Percentiles rank a stretch among this genome's conserved stretches.
phyloP scores from a whole-genome alignment of 2,113 vertebrate species.

The Sminthopsis crassicaudata region DNA sequence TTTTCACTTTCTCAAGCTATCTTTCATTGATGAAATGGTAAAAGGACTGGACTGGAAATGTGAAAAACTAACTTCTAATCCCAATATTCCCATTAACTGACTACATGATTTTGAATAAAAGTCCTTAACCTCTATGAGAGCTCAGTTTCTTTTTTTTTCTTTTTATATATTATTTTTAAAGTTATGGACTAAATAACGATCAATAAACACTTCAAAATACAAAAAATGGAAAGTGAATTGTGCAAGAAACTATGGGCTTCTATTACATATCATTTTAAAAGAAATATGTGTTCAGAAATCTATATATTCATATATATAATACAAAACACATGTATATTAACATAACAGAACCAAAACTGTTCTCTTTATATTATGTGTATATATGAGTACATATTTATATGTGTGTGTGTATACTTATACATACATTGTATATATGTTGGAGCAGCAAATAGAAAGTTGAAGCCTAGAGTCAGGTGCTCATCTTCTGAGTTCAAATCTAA shows the following conservation, averaged over 20 bases:
- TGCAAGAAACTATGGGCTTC: not conserved
- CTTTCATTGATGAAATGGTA: not conserved
- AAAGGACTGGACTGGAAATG: not conserved
- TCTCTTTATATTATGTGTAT: too few relatives aligned
- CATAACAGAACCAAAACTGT: too few relatives aligned
- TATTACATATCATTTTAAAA: not conserved
- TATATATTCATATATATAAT: not conserved
- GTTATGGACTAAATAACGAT: not conserved
- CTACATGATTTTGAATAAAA: not conserved
- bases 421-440: too few relatives aligned
- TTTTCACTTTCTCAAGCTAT: not conserved
- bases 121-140: not conserved
- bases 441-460: too few relatives aligned
- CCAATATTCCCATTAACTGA: not conserved
- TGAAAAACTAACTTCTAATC: not conserved
- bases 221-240: not conserved
- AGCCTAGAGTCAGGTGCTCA: too few relatives aligned
- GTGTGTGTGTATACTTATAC: too few relatives aligned
- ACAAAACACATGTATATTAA: too few relatives aligned
- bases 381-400: too few relatives aligned
- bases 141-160: not conserved
- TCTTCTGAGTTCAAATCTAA: too few relatives aligned
- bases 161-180: not conserved
- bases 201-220: not conserved
- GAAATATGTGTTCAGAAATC: not conserved